phyloP scores from a whole-genome alignment of 1,140 invertebrate species.

The Maconellicoccus hirsutus region DNA sequence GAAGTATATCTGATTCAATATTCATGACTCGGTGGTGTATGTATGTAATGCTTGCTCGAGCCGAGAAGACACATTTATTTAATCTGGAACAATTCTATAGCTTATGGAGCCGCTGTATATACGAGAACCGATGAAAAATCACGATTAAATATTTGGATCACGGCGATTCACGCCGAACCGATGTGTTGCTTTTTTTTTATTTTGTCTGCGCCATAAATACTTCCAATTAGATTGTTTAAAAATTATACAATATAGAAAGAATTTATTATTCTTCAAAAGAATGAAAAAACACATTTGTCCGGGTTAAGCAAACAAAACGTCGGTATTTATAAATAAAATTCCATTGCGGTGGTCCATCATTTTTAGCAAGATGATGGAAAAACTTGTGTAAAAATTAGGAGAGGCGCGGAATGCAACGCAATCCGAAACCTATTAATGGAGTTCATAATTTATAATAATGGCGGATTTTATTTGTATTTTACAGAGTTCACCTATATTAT shows the following conservation, averaged over 20 bases:
- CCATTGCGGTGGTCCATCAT: neutral
- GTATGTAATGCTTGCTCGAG: neutral
- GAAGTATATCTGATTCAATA: conserved; percentile 9
- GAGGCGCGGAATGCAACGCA: neutral
- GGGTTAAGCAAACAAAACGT: neutral
- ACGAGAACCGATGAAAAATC: neutral
- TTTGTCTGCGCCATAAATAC: too few species aligned
- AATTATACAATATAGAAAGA: too few species aligned
- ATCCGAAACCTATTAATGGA: conserved; percentile 1
- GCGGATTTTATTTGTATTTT: conserved; percentile 20
- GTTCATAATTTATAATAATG: conserved; percentile 16
- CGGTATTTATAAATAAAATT: neutral
- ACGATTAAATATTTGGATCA: conserved; percentile 5
- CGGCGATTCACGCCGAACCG: neutral
- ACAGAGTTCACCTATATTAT: conserved; percentile 11
- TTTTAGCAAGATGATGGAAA: neutral
- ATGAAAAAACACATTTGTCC: too few species aligned
- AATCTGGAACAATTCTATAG: neutral
- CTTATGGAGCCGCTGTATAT: neutral
- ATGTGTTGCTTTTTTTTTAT: too few species aligned
- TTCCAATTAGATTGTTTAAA: too few species aligned
- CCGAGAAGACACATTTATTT: neutral
- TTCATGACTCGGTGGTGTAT: conserved; percentile 1
- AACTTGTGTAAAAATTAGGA: too few species aligned
- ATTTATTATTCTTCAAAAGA: too few species aligned